These are phyloP conservation scores for Triops cancriformis DNA, from an alignment of 1,140 invertebrate genomes.

Conservation along the genomic window DNA sequence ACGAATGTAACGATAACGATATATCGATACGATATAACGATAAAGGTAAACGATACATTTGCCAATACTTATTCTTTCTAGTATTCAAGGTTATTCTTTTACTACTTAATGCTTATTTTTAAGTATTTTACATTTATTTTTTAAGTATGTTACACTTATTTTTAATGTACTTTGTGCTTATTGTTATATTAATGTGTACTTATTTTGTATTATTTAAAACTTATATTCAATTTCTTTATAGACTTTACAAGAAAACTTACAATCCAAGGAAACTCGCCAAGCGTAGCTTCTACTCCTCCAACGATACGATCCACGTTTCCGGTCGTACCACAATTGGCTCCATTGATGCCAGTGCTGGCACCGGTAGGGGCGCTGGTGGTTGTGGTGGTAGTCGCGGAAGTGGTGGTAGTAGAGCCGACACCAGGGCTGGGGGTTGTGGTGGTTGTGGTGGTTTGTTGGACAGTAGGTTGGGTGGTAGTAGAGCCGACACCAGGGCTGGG, in stretches of 20 bases:
- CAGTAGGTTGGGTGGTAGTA: constrained; percentile 22
- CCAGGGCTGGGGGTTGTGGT: constrained; percentile 25
- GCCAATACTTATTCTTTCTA: too few relatives aligned
- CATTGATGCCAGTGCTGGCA: constrained; percentile 35
- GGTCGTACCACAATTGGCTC: constrained; percentile 47
- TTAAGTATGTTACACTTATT: too few relatives aligned
- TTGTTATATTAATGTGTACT: too few relatives aligned
- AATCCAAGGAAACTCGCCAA: constrained; percentile 78
- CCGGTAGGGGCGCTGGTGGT: constrained; percentile 22
- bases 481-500: constrained; percentile 27
- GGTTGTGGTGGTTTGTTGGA: constrained; percentile 20
- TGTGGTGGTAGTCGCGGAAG: constrained; percentile 32
- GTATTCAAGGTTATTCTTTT: too few relatives aligned
- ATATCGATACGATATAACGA: too few relatives aligned
- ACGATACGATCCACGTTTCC: constrained; percentile 71
- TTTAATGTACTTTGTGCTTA: too few relatives aligned
- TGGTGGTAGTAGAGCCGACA: constrained; percentile 31
- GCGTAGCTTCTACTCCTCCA: constrained; percentile 67
- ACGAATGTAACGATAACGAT: too few relatives aligned
- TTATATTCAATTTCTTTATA: background rate
- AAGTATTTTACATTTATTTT: too few relatives aligned
- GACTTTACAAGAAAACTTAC: constrained; percentile 38
- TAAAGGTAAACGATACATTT: too few relatives aligned
- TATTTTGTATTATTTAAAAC: background rate
- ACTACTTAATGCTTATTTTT: too few relatives aligned